Base-by-base conservation (phyloP, 2,888 invertebrate species). In the Standfussiana lucernea region DNA sequence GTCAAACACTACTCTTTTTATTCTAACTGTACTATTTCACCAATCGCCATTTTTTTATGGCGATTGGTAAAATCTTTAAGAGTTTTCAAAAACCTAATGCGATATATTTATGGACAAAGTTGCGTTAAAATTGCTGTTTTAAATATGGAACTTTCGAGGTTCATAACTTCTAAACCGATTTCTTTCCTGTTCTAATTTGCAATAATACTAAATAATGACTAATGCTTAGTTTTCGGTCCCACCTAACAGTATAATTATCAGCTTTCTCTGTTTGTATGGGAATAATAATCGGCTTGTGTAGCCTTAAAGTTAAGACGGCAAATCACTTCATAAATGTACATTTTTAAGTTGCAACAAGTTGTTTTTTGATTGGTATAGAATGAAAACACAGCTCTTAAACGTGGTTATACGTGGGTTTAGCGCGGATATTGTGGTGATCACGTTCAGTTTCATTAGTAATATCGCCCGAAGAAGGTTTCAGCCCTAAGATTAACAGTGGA, bases 241-340 rank as follows among this genome's bases (percentile, higher is more conserved):
- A 59, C 15, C 1, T 18, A 6, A 1, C 28, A 28, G n/a, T 28
- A 53, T n/a, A 13, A 6, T 28, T 28, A n/a, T 53, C n/a, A 28
- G 6, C 1, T 28, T 15, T 56, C 2, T 13, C 56, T 56, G 21
- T 7, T 47, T 47, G 6, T 28, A 28, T 8, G 7, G 15, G 1
- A 28, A 28, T n/a, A 56, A 28, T 56, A 18, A 32, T 32, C 8
- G 1, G 53, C n/a, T 13, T n/a, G n/a, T 53, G 13, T n/a, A n/a
- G 47, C n/a, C 1, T 53, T 53, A 28, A 64, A 72, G 80, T 71
- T 75, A 73, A 75, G 72, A 40, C 15, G 35, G n/a, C 18, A 53
- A 59, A 68, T 71, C 42, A 18, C 45, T 47, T 47, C 18, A 47
- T 21, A 47, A 47, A 13, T 50, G 21, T 45, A 13, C 1, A 21